These are phyloP conservation scores for Climacteris rufus DNA, from an alignment of 2,113 vertebrate species.

Conservation along the genomic window DNA sequence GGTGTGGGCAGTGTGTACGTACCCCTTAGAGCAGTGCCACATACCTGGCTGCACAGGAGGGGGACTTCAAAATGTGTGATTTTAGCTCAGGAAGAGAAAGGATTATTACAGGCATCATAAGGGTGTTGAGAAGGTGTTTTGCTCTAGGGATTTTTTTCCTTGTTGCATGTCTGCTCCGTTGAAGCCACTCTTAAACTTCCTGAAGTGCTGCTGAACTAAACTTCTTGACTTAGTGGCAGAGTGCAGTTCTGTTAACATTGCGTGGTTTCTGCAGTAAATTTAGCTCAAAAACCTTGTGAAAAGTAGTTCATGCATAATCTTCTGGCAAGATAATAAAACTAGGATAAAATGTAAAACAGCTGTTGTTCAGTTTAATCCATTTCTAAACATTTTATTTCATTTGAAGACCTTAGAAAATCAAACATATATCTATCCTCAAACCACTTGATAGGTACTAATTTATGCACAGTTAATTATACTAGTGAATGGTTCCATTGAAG, in stretches of 20 bases:
- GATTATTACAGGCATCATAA: fast-evolving
- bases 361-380: neutral
- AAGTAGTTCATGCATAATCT: neutral
- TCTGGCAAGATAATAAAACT: neutral
- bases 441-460: neutral
- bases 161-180: neutral
- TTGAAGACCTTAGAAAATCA: neutral
- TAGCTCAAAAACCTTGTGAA: neutral
- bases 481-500: neutral
- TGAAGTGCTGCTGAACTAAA: neutral
- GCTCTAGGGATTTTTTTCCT: neutral
- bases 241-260: neutral
- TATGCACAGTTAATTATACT: neutral
- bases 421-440: neutral
- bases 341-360: neutral
- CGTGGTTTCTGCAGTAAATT: neutral
- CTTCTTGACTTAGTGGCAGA: neutral
- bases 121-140: neutral
- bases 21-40: too few species aligned
- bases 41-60: neutral
- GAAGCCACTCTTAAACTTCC: neutral
- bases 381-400: neutral
- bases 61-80: neutral
- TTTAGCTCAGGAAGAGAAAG: neutral
- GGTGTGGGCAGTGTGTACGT: fast-evolving